Evolutionary conservation across 2,888 invertebrate genomes (phyloP), one percentile per base, ranked within the genome.

Genomic region (Leptopilina drosophilae): DNA sequence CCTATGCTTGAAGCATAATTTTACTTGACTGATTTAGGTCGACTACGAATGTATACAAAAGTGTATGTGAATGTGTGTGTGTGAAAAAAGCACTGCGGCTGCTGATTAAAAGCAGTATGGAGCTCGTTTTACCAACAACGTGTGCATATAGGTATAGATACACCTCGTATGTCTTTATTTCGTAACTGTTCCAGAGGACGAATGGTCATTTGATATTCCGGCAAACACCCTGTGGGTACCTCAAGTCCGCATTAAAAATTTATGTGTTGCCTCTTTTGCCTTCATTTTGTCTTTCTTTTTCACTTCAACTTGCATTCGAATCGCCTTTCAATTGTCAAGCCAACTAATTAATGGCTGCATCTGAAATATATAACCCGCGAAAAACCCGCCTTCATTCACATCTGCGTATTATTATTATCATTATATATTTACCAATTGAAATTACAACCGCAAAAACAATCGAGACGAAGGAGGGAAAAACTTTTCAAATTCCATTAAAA

Each of bases 1-100:
- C 89, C 90, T 87, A 85, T 87, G 89, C 90, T 88, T 78, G 84
- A 76, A 86, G 90, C 90, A 81, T 81, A 89, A 89, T 90, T 90
- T 90, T 90, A 89, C 89, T 90, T 86, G 82, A 85, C 84, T 86
- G 87, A 88, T 88, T 85, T 86, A 87, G 89, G 89, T 89, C 87
- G 87, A 82, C 76, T 66, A 65, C 73, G 56, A 75, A 8, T 12
- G 4, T 49, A 11, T 46, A 46, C 7, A 46, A 20, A 20, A 9
- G 46, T 46, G 9, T 46, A 9, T 46, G 9, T 46, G 46, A 9
- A 46, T 49, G 49, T 49, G 0, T 49, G 67, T 79, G 80, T 80
- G 82, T 77, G 81, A 85, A 80, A 84, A 78, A 81, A 81, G 80
- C 76, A 78, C 77, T 83, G 82, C 78, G 80, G 82, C 79, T 77